Evolutionary conservation across 2,113 vertebrate species (phyloP).

Genomic region (Tiliqua scincoides): DNA sequence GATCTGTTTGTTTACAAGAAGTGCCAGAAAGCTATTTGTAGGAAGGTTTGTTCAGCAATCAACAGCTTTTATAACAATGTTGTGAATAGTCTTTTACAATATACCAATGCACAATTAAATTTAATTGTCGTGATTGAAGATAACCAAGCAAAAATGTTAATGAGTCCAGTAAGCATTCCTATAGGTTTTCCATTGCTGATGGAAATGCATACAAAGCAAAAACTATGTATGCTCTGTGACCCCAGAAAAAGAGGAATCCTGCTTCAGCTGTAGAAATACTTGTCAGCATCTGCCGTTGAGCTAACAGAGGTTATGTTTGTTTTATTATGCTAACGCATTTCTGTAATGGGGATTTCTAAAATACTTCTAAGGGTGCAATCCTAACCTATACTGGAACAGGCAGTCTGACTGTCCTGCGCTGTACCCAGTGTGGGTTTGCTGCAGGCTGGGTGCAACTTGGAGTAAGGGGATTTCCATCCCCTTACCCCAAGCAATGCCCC

Average conservation of each 20-base stretch:
- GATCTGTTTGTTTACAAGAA: slow-evolving; percentile 32
- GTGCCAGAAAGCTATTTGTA: slow-evolving; percentile 48
- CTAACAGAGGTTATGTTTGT: slow-evolving; percentile 15
- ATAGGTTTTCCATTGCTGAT: slow-evolving; percentile 21
- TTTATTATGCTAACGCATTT: slow-evolving; percentile 23
- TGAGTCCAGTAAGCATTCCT: slow-evolving; percentile 42
- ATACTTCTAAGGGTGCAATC: too few relatives aligned
- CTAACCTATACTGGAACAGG: too few relatives aligned
- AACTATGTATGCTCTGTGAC: slow-evolving; percentile 51
- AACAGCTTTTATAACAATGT: slow-evolving; percentile 52
- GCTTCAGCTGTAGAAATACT: slow-evolving; percentile 52
- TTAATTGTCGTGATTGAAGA: slow-evolving; percentile 68
- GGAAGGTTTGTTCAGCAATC: slow-evolving; percentile 63
- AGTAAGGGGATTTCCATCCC: too few relatives aligned
- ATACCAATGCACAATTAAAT: slow-evolving; percentile 41
- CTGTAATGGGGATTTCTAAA: neutral
- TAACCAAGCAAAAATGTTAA: slow-evolving; percentile 55
- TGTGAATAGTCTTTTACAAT: slow-evolving; percentile 51
- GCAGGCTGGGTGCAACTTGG: too few relatives aligned
- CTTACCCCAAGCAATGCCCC: too few relatives aligned
- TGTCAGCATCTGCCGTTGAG: slow-evolving; percentile 27
- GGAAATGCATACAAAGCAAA: slow-evolving; percentile 30
- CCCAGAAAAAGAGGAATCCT: slow-evolving; percentile 9
- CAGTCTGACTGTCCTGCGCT: too few relatives aligned
- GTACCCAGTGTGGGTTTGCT: too few relatives aligned